Evolutionary conservation across 2,113 vertebrate genomes (phyloP).

Genomic region (Pogonocichla stellata): DNA sequence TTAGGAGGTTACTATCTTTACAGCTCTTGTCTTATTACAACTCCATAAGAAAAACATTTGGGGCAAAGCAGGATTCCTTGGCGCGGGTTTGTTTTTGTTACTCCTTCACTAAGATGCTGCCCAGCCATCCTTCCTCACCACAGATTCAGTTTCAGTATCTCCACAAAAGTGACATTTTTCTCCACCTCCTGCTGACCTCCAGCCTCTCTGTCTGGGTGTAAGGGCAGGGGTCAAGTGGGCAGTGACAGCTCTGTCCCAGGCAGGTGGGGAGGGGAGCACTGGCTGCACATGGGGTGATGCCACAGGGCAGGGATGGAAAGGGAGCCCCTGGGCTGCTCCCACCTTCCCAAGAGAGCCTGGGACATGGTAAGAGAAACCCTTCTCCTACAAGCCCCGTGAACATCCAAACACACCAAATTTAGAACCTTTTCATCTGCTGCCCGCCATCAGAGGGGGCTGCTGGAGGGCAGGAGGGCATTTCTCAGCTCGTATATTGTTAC

Average conservation of each 20-base stretch:
- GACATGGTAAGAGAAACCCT: background rate
- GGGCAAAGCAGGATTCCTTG: slow-evolving; percentile 65
- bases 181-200: background rate
- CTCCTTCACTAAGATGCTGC: background rate
- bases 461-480: background rate
- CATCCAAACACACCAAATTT: background rate
- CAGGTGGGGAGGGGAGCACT: background rate
- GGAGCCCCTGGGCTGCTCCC: background rate
- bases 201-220: background rate
- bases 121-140: background rate
- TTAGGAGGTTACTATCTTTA: slow-evolving; percentile 79
- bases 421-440: background rate
- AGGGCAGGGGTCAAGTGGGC: background rate
- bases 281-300: rapidly evolving
- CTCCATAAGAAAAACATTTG: slow-evolving; percentile 73
- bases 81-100: slow-evolving; percentile 39
- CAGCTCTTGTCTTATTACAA: slow-evolving; percentile 69
- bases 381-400: background rate
- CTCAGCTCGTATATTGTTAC: background rate
- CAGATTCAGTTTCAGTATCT: background rate
- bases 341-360: background rate
- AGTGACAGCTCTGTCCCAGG: background rate
- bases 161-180: background rate
- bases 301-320: rapidly evolving
- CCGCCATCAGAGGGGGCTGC: background rate